Evolutionary conservation across 1,140 invertebrate genomes (phyloP), one percentile per base, ranked within the genome.

Genomic region (Medauroidea extradentata): DNA sequence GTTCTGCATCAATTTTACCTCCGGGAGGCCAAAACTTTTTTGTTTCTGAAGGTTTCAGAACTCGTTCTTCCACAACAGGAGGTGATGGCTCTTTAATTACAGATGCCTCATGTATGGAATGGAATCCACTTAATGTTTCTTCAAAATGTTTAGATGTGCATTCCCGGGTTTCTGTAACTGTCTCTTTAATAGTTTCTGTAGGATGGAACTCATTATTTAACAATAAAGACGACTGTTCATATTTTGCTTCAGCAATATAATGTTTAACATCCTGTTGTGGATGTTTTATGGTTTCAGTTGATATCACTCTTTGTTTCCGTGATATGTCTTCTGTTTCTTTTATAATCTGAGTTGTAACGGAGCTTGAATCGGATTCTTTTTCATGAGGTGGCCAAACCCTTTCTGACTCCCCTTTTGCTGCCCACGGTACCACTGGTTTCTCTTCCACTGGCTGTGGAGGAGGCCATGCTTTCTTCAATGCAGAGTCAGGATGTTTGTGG

Each of bases 401-500:
- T 53, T 73, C 70, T 23, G 69, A 27, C 14, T 65, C 68, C 18
- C 11, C 39, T 42, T 42, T 61, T 16, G 21, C 41, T 63, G 44
- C 59, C 70, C 71, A 75, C 11, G 71, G 67, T 14, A 68, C 63
- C 34, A 39, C 50, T 53, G 60, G 49, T 67, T 71, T 71, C 7
- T 66, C 59, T 53, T 65, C 65, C 57, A 71, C 65, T n/a, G 57
- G 16, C 61, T 66, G 64, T 48, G 67, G 57, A 52, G 75, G 76
- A 16, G 80, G 80, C 81, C 81, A 83, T 1, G 76, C 75, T 57
- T 77, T 79, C 57, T 78, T 74, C n/a, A 68, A 29, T 50, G 70
- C 70, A 4, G 74, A 69, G 8, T 79, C 78, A 0, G 73, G 50
- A 57, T 70, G 72, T 66, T 82, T 83, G 52, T 81, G 81, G 14